Base-by-base conservation (phyloP, 1,140 invertebrate species). In the Heliconius nattereri region DNA sequence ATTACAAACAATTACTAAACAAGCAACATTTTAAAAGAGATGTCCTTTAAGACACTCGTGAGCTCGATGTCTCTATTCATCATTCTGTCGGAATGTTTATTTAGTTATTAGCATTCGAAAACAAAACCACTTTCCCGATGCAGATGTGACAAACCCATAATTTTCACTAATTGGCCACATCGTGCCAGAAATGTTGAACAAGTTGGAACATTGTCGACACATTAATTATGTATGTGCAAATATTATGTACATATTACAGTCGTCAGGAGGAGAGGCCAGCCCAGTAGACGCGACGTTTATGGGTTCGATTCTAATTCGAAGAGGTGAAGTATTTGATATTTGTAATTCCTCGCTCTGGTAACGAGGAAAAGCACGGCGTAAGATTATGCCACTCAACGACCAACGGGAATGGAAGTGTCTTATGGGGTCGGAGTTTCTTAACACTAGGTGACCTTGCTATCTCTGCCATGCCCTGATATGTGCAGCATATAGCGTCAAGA, bases 151-250 rank as follows among this genome's bases (percentile, higher is more conserved):
- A 57, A 32, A 54, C 26, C 29, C 73, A 57, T 75, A 35, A 75
- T 20, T 75, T 75, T 35, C 73, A 54, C 76, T 71, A 71, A 71
- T 52, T 78, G 37, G 66, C 9, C 8, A 8, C 26, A 19, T 40
- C 40, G 76, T 71, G 71, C 66, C 54, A 70, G 32, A 49, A 57
- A 75, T 29, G 60, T 66, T n/a, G n/a, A 23, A 60, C n/a, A 60
- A 23, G 8, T n/a, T 60, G 26, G 13, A 66, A n/a, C 60, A 66
- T 66, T 26, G 23, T n/a, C 60, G 60, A 66, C 60, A 29, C 6
- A n/a, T 66, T 26, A 29, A 66, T 29, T 11, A 66, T 66, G n/a
- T 66, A 66, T 29, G 6, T 66, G 26, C 26, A 66, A 26, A 66
- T 29, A 16, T 66, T 29, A 16, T 16, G 6, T 26, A 66, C 23